These are phyloP conservation scores for Amblyornis subalaris DNA, from an alignment of 2,113 vertebrate species.

Conservation along the genomic window DNA sequence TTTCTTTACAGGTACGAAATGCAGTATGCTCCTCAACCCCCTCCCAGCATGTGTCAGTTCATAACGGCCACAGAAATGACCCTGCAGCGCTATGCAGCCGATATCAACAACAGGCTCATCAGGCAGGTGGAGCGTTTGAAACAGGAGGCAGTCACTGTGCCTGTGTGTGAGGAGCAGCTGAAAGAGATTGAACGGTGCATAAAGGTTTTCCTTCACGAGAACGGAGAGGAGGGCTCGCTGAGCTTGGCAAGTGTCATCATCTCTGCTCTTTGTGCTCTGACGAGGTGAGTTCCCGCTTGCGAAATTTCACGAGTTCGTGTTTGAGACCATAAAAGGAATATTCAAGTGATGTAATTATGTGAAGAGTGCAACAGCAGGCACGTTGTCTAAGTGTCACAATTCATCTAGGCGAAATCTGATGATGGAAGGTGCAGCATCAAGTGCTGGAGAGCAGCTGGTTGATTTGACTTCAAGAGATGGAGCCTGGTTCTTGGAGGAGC, in stretches of 20 bases:
- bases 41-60: conserved; percentile 83
- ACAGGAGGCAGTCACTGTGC: conserved; percentile 85
- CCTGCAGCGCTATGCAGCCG: conserved; percentile 87
- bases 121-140: conserved; percentile 91
- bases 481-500: conserved; percentile 96
- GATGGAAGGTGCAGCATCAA: conserved; percentile 94
- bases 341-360: not conserved
- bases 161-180: conserved; percentile 90
- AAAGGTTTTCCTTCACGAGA: conserved; percentile 89
- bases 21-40: conserved; percentile 87
- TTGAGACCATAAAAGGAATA: rapidly evolving
- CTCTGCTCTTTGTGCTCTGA: conserved; percentile 89
- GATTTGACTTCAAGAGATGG: conserved; percentile 93
- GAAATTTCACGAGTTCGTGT: rapidly evolving
- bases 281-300: conserved; percentile 74
- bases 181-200: conserved; percentile 97
- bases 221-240: conserved; percentile 87
- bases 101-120: conserved; percentile 85
- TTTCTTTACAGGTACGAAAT: conserved; percentile 82
- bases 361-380: not conserved
- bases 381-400: not conserved
- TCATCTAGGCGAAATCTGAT: conserved; percentile 86
- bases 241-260: conserved; percentile 91
- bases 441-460: conserved; percentile 92
- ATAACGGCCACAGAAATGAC: conserved; percentile 87